Evolutionary conservation across 2,113 vertebrate genomes (phyloP), one percentile per base, ranked within the genome.

Genomic region (Perccottus glenii): DNA sequence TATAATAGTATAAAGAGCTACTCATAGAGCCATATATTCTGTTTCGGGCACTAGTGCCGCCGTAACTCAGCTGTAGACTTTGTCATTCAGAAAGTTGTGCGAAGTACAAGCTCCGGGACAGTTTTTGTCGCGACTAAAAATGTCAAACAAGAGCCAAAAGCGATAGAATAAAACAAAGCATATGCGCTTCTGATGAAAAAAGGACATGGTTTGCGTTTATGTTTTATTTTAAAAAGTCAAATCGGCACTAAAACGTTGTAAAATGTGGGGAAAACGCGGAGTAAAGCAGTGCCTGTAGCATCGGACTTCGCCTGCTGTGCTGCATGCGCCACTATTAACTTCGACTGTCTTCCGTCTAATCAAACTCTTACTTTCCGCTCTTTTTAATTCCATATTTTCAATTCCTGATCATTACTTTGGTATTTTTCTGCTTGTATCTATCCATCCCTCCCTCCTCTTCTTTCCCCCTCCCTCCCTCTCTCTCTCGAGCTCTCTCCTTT

Each of bases 401-500:
- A 92, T 92, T 83, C 86, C 89, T 93, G 92, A 93, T 93, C 93
- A 94, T 94, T 92, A 94, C 93, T 95, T 94, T 94, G 87, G 88
- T 92, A 89, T 87, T 91, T 93, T 91, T 88, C 91, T 90, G 91
- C 91, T 93, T 93, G 90, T 89, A 90, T 93, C 92, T 85, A 92
- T 93, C 93, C 87, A 90, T 94, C 91, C 90, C 91, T 93, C 89
- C 91, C 75, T 91, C 90, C 91, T 91, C 87, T 87, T 75, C 85
- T 75, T 79, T 62, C 84, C 89, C 89, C 80, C 91, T 91, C 90
- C 75, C 85, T 91, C 93, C 90, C 89, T 83, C 90, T 89, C 92
- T 85, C 90, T 86, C 91, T 86, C 92, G 85, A 87, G 84, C 92
- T 92, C 92, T 91, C 94, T 95, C 95, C 93, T 94, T 93, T 95